Percentiles rank a stretch among this genome's conserved stretches.
These are phyloP conservation scores for Ammodytes dubius DNA, from an alignment of 2,113 vertebrate species.

Conservation along the genomic window DNA sequence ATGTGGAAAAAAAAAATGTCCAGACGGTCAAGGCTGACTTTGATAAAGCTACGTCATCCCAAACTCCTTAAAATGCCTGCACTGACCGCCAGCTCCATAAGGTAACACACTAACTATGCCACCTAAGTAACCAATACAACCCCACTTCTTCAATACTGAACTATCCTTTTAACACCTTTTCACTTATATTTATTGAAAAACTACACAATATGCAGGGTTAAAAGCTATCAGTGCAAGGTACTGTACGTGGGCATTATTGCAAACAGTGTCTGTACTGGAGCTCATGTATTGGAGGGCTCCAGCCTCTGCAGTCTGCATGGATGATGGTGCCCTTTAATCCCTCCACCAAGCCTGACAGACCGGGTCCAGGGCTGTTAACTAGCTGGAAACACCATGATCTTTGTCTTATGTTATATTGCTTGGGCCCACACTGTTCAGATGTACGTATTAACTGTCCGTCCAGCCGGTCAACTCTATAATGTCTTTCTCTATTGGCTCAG, in stretches of 20 bases:
- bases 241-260: not conserved
- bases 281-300: constrained; percentile 13
- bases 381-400: constrained; percentile 56
- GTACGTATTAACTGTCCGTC: constrained; percentile 33
- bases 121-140: too few relatives aligned
- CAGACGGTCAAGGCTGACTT: too few relatives aligned
- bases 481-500: constrained; percentile 16
- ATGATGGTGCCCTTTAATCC: constrained; percentile 31
- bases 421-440: constrained; percentile 16
- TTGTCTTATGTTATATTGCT: constrained; percentile 21
- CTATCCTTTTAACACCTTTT: constrained; percentile 22
- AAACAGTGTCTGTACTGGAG: constrained; percentile 18
- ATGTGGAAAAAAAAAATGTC: too few relatives aligned
- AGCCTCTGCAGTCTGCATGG: constrained; percentile 34
- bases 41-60: too few relatives aligned
- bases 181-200: constrained; percentile 37
- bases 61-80: too few relatives aligned
- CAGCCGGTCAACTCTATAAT: constrained; percentile 36
- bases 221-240: not conserved
- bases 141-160: too few relatives aligned
- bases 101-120: too few relatives aligned
- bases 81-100: too few relatives aligned
- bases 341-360: constrained; percentile 31
- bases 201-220: constrained; percentile 27
- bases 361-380: constrained; percentile 39